A percentile compares a stretch with the other conserved stretches of the same genome.
phyloP scores from a whole-genome alignment of 2,888 invertebrate genomes.

The Pseudococcus longispinus region DNA sequence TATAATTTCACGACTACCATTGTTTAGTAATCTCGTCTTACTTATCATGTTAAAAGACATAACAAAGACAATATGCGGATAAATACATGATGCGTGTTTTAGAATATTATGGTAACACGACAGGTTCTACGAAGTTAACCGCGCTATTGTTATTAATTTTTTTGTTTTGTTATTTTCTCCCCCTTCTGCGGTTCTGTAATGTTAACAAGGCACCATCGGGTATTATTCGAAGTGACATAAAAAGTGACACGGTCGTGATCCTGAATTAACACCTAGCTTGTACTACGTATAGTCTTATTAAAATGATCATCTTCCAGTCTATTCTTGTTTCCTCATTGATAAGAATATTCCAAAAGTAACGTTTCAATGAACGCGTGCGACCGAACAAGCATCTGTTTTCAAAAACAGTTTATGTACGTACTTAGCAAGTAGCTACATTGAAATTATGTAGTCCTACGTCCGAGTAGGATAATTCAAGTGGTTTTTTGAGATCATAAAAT shows the following conservation, averaged over 20 bases:
- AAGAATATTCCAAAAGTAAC: background rate
- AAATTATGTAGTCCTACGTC: too few species aligned
- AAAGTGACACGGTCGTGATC: slow-evolving; percentile 17
- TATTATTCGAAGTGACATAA: slow-evolving; percentile 22
- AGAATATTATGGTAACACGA: background rate
- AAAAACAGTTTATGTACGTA: background rate
- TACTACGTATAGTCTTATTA: background rate
- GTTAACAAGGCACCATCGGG: background rate
- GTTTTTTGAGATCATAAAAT: too few species aligned
- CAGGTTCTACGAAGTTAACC: slow-evolving; percentile 21
- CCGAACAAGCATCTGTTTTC: background rate
- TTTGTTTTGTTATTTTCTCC: background rate
- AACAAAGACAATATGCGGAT: slow-evolving; percentile 40
- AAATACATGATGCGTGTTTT: slow-evolving; percentile 25
- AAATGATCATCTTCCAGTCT: background rate
- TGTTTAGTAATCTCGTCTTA: slow-evolving; percentile 25
- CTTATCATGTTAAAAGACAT: slow-evolving; percentile 23
- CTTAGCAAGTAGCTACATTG: too few species aligned
- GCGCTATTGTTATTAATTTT: slow-evolving; percentile 21
- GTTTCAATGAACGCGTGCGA: slow-evolving; percentile 3
- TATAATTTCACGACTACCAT: slow-evolving; percentile 22
- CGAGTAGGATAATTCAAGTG: too few species aligned
- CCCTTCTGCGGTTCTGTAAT: background rate
- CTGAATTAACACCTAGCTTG: slow-evolving; percentile 20
- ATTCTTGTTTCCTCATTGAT: background rate